A percentile compares a stretch with the other conserved stretches of the same genome.
Evolutionary conservation across 2,113 vertebrate genomes (phyloP).

Genomic region (Gobius niger): DNA sequence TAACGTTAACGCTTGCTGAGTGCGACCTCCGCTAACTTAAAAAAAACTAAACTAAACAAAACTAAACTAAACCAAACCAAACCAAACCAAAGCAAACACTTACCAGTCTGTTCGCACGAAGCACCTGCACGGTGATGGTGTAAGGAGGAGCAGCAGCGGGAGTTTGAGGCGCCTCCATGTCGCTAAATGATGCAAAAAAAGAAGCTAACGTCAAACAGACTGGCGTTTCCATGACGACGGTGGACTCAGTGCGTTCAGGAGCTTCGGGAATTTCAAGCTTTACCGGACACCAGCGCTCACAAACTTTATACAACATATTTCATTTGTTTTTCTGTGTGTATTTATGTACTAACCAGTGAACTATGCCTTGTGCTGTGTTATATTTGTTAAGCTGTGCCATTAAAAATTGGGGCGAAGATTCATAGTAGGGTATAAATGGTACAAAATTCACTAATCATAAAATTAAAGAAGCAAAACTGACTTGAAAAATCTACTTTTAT

Average conservation of each 20-base stretch:
- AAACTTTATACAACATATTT: too few species aligned
- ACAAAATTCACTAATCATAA: too few species aligned
- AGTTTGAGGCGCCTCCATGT: not conserved
- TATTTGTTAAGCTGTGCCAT: too few species aligned
- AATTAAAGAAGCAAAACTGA: too few species aligned
- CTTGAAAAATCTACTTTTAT: too few species aligned
- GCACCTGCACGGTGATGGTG: not conserved
- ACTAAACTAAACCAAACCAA: not conserved
- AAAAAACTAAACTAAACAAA: not conserved
- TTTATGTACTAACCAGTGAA: too few species aligned
- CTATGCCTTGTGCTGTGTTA: too few species aligned
- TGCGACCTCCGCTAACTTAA: too few species aligned
- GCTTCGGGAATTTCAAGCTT: not conserved
- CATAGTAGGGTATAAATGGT: too few species aligned
- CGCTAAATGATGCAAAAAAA: not conserved
- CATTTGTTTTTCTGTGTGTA: too few species aligned
- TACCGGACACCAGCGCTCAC: not conserved
- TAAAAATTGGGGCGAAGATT: too few species aligned
- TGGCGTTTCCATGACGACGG: not conserved
- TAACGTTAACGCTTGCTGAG: too few species aligned
- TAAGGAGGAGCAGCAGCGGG: not conserved
- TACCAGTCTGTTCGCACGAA: not conserved
- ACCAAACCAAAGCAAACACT: not conserved
- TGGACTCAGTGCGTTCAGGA: not conserved
- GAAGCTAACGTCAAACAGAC: not conserved